Base-by-base conservation (phyloP, 2,113 vertebrate genomes). In the Carassius carassius region DNA sequence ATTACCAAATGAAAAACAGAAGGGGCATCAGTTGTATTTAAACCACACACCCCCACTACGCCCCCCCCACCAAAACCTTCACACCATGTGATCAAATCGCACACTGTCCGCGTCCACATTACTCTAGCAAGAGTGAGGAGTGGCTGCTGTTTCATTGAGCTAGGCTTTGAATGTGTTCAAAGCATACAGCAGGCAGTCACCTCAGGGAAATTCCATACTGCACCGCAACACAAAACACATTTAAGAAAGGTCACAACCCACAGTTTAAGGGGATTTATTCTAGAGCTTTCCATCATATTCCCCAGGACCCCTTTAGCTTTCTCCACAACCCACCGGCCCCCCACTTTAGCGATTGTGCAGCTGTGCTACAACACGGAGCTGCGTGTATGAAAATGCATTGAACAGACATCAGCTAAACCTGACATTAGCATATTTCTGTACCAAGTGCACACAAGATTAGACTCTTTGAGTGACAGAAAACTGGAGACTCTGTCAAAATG, bases 161-260 rank as follows among this genome's bases (percentile, higher is more conserved):
- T 92, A 89, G 92, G 92, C 93, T 93, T 91, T 90, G 90, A 94
- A 94, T 93, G 91, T 92, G 91, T 91, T 93, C 62, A 60, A 25
- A 77, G 60, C 37, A 65, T 79, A 25, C n/a, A 69, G 47, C 86
- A 47, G 63, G 47, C 21, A 29, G 6, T 67, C 83, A 87, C 87
- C 91, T 87, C 86, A 41, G 78, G 90, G 88, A 91, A 90, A 92
- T 88, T 87, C 91, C 85, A 82, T 81, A 90, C 90, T 90, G 89
- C 90, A 82, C 78, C 76, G 81, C 88, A 82, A 89, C 89, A 86
- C 84, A 90, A 93, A 92, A 92, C 86, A 85, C 86, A 90, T 91
- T 92, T 87, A 89, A 86, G 83, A 87, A 89, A 89, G 89, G 89
- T 90, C 37, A 81, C 10, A 35, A 80, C 70, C 78, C 32, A 58